Percentiles rank a stretch among this genome's conserved stretches.
Conservation (phyloP, 2,797 vertebrate species). For the Pelochelys cantorii region DNA sequence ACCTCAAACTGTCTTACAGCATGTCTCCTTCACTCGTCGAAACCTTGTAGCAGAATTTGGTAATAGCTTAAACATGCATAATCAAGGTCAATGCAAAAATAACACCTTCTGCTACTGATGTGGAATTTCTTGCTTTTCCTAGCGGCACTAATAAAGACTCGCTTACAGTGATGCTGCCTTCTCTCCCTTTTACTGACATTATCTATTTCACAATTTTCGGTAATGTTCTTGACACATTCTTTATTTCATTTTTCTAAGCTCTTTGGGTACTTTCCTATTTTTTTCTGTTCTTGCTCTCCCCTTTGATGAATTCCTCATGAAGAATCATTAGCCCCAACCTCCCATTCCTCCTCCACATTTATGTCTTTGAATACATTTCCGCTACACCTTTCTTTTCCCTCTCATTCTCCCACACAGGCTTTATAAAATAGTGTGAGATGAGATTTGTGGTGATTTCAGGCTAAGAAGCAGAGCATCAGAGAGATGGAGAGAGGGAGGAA, state of each 20-base stretch:
- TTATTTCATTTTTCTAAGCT: constrained; percentile 20
- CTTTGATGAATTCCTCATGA: not conserved
- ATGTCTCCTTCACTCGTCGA: not conserved
- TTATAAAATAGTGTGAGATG: not conserved
- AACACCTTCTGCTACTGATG: fast-evolving
- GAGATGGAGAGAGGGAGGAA: not conserved
- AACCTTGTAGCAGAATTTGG: not conserved
- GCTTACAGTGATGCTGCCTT: not conserved
- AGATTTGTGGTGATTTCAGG: not conserved
- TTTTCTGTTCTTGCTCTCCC: not conserved
- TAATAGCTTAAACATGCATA: not conserved
- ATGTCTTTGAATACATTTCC: not conserved
- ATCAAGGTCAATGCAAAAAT: constrained; percentile 12
- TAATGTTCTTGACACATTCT: constrained; percentile 44
- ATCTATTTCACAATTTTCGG: constrained; percentile 12
- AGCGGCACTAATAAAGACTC: constrained; percentile 27
- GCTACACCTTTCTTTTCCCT: not conserved
- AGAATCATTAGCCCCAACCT: not conserved
- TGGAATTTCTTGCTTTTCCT: constrained; percentile 33
- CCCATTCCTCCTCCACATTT: not conserved
- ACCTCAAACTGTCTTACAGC: not conserved
- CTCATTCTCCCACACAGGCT: fast-evolving
- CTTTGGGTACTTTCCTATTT: not conserved
- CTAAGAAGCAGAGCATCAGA: not conserved
- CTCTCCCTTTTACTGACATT: constrained; percentile 31